phyloP scores from a whole-genome alignment of 2,113 vertebrate genomes.

The Oryzias melastigma region DNA sequence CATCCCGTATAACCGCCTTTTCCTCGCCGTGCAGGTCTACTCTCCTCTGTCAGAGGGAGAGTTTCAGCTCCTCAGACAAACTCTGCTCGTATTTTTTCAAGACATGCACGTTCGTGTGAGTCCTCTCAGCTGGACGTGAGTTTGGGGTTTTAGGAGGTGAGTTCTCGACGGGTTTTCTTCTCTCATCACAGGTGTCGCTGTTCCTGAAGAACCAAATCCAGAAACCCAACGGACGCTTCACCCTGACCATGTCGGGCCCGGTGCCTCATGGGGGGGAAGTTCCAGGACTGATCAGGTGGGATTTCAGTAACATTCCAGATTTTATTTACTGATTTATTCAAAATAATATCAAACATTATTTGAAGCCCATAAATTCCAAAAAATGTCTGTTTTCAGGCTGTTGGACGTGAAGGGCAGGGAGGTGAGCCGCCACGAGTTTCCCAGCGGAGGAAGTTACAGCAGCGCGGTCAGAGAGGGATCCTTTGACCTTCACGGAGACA shows the following conservation, averaged over 20 bases:
- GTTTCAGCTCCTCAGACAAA: slow-evolving; percentile 93
- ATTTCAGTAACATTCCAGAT: no score
- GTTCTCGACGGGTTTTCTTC: fast-evolving
- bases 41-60: slow-evolving; percentile 79
- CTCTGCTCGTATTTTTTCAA: slow-evolving; percentile 88
- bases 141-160: background rate
- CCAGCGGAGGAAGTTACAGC: slow-evolving; percentile 79
- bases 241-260: slow-evolving; percentile 81
- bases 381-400: slow-evolving; percentile 57
- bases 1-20: background rate
- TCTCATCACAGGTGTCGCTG: slow-evolving; percentile 83
- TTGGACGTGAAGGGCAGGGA: slow-evolving; percentile 82
- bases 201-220: slow-evolving; percentile 90
- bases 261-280: slow-evolving; percentile 87
- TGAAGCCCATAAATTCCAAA: no score
- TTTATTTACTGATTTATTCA: no score
- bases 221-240: slow-evolving; percentile 87
- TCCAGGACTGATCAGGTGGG: slow-evolving; percentile 90
- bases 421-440: slow-evolving; percentile 79
- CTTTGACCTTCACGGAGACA: slow-evolving; percentile 87
- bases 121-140: background rate
- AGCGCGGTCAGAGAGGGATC: slow-evolving; percentile 80
- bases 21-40: slow-evolving; percentile 74
- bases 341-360: no score
- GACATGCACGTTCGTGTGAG: slow-evolving; percentile 91